phyloP scores from a whole-genome alignment of 1,140 invertebrate genomes.

The Agrypnia vestita region DNA sequence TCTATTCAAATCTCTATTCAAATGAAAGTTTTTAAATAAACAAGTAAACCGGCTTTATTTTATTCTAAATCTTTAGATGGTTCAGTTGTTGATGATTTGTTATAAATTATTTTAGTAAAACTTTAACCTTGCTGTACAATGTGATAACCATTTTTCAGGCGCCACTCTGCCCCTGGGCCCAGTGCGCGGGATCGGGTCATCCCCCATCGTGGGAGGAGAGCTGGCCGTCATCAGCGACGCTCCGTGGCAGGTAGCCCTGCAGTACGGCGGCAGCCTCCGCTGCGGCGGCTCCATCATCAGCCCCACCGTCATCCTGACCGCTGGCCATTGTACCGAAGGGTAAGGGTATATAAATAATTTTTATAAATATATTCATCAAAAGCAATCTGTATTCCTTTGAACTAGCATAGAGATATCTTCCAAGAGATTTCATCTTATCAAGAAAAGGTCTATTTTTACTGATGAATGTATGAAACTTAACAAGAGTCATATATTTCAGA shows the following conservation, averaged over 20 bases:
- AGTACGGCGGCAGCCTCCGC: constrained; percentile 46
- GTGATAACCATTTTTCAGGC: neutral
- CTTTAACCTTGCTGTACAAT: no score
- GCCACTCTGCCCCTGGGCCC: neutral
- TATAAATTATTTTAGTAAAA: no score
- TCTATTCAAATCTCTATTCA: no score
- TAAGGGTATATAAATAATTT: constrained; percentile 9
- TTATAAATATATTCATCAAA: neutral
- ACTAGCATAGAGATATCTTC: neutral
- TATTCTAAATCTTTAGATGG: no score
- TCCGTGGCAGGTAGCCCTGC: constrained; percentile 71
- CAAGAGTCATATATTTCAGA: constrained; percentile 24
- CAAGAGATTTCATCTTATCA: neutral
- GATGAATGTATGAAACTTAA: neutral
- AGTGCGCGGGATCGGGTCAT: neutral
- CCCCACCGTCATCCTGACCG: constrained; percentile 70
- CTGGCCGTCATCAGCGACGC: constrained; percentile 69
- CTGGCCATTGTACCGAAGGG: constrained; percentile 74
- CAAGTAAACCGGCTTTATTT: no score
- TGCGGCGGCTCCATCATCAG: constrained; percentile 75
- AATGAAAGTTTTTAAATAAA: no score
- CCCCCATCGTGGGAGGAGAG: constrained; percentile 67
- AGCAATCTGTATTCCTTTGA: neutral
- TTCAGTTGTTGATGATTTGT: no score
- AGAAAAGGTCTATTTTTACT: neutral